Evolutionary conservation across 2,888 invertebrate genomes (phyloP), one percentile per base, ranked within the genome.

Genomic region (Lycia hirtaria): DNA sequence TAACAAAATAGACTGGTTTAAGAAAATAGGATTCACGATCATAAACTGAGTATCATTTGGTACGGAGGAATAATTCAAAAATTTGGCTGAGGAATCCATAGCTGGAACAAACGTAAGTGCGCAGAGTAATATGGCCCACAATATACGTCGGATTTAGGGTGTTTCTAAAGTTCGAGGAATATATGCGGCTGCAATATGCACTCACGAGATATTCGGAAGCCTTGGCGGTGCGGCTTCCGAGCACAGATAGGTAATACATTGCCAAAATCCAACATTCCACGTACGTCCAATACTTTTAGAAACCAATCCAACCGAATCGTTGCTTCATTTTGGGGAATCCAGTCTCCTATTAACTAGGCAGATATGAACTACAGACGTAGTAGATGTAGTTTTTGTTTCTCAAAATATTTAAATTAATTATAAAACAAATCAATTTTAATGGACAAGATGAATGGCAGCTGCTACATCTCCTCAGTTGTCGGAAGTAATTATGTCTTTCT

Each of bases 1-100:
- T 76, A 71, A 75, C 79, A 80, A 81, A 80, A 80, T 76, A 75
- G 72, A 73, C 67, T 66, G 61, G 72, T 83, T 79, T 76, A 72
- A 75, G 76, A 80, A 78, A 81, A 83, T 81, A 76, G 75, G 74
- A 82, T 79, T 74, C 70, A 75, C 73, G 73, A 80, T 76, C 83
- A 85, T 88, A 89, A 88, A 88, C 82, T 81, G 79, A 80, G 80
- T 85, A n/a, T 84, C 81, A 78, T 78, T 83, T 85, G 83, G 75
- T 84, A 80, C 70, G 33, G 14, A 76, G 73, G 69, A 64, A 84
- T 89, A 85, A 87, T 79, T 89, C 83, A 88, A 88, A 88, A 88
- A 88, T 86, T 88, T 88, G 88, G 88, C 88, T 80, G 72, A 75
- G 70, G 64, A 80, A 76, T 79, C 76, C 73, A 78, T 75, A 77